A percentile compares a stretch with the other conserved stretches of the same genome.
Evolutionary conservation across 2,797 vertebrate species (phyloP).

Genomic region (Semotilus atromaculatus): DNA sequence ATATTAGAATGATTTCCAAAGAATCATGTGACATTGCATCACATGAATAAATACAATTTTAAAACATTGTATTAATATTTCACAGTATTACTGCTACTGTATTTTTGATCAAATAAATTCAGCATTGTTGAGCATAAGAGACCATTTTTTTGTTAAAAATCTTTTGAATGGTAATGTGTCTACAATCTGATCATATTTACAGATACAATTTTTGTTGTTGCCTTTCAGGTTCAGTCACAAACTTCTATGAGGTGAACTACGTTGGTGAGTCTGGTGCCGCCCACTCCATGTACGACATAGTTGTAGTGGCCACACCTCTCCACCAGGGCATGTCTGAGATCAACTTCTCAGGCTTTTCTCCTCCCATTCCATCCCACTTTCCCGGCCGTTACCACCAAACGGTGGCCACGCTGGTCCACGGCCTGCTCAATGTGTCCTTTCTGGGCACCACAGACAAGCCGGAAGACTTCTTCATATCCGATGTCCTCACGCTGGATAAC

Average conservation of each 20-base stretch:
- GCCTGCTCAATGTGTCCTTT: slow-evolving; percentile 85
- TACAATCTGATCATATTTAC: background rate
- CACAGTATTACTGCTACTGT: background rate
- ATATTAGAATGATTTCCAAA: background rate
- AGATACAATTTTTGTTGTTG: background rate
- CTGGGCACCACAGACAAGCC: slow-evolving; percentile 74
- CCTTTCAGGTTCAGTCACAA: slow-evolving; percentile 72
- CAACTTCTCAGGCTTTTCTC: slow-evolving; percentile 85
- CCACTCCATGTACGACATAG: slow-evolving; percentile 85
- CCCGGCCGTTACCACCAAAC: slow-evolving; percentile 80
- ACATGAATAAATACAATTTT: background rate
- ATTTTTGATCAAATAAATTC: background rate
- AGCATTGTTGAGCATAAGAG: background rate
- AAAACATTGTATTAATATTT: background rate
- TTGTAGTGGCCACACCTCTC: slow-evolving; percentile 87
- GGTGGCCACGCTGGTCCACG: slow-evolving; percentile 86
- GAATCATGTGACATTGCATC: background rate
- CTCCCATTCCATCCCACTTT: slow-evolving; percentile 80
- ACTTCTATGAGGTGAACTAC: slow-evolving; percentile 85
- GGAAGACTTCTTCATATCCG: slow-evolving; percentile 71
- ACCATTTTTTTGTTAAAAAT: too few species aligned
- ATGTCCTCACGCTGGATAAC: slow-evolving; percentile 81
- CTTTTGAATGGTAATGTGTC: background rate
- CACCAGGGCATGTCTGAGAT: slow-evolving; percentile 84
- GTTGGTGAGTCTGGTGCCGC: slow-evolving; percentile 75